Conservation (phyloP, 2,888 invertebrate species). For the Lasius fuliginosus region DNA sequence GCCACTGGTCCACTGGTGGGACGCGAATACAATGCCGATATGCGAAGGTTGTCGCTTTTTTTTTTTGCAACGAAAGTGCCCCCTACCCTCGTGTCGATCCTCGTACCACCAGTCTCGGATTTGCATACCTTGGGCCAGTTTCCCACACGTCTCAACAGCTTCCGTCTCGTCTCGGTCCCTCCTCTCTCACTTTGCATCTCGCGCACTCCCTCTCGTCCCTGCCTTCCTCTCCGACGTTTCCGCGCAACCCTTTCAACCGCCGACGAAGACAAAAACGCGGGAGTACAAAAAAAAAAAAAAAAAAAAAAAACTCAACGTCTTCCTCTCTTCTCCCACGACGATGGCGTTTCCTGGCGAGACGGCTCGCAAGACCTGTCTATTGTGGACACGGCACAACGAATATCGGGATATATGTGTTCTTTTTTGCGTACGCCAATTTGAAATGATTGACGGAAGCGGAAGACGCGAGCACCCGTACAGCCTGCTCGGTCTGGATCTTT, state of each 20-base stretch:
- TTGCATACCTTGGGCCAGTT: constrained; percentile 79
- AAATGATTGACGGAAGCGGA: constrained; percentile 34
- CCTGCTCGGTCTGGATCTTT: not conserved
- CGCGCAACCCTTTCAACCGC: constrained; percentile 72
- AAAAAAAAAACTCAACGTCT: constrained; percentile 66
- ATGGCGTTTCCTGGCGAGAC: constrained; percentile 70
- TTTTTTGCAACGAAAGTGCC: constrained; percentile 58
- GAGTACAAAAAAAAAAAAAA: constrained; percentile 64
- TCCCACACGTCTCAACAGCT: constrained; percentile 79
- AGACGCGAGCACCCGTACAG: not conserved
- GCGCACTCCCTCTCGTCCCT: constrained; percentile 45
- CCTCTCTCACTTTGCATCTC: constrained; percentile 46
- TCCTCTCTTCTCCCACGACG: constrained; percentile 67
- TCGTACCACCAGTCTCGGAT: constrained; percentile 72
- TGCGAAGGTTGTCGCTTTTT: constrained; percentile 72
- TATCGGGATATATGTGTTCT: constrained; percentile 32
- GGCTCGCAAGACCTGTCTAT: constrained; percentile 51
- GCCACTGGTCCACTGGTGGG: constrained; percentile 77
- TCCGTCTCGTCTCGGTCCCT: constrained; percentile 60
- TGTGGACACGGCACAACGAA: constrained; percentile 33
- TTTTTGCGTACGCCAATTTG: constrained; percentile 32
- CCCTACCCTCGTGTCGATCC: constrained; percentile 50
- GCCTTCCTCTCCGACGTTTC: constrained; percentile 43
- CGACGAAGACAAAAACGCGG: constrained; percentile 70
- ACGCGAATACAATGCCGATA: constrained; percentile 75